Base-by-base conservation (phyloP, 92 coral and sea anemone species). In the Palythoa grandiflora region DNA sequence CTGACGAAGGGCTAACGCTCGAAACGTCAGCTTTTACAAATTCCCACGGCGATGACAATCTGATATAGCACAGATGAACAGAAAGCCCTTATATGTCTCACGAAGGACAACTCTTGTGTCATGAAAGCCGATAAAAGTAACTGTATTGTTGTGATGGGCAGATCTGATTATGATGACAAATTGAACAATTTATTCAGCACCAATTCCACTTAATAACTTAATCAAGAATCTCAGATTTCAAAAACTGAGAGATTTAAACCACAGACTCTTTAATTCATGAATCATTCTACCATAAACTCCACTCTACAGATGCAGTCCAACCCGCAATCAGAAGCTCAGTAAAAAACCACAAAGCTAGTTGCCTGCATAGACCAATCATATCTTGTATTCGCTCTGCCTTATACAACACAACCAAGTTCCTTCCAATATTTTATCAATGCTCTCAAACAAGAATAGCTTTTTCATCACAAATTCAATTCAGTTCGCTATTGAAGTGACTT, bases 61-160 rank as follows among this genome's bases (percentile, higher is more conserved):
- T 77, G 16, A 87, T 87, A 21, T 16, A 37, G 5, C 73, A 79
- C 68, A 68, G 71, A 57, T 14, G 91, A 88, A 80, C 51, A 68
- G 17, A 80, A 80, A 80, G 74, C 87, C 1, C 74, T 88, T 12
- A 79, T 71, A 28, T 59, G 2, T 61, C 54, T 71, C 44, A 70
- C 73, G 87, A 88, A 87, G 61, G 89, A 85, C 39, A 79, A 16
- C 19, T 61, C 50, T 57, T 37, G 86, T 66, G 61, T 86, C 2
- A 85, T 66, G 72, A 89, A 89, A 79, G 92, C 87, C 14, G 89
- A 89, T 39, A 90, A 90, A 86, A 87, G 89, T 8, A 80, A 87
- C 53, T 90, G 89, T n/a, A 83, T 88, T 66, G 91, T 91, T 21
- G 91, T 91, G 1, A 83, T 91, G 89, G 87, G 88, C 16, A 79